Evolutionary conservation across 2,888 invertebrate species (phyloP).

Genomic region (Papilio demoleus): DNA sequence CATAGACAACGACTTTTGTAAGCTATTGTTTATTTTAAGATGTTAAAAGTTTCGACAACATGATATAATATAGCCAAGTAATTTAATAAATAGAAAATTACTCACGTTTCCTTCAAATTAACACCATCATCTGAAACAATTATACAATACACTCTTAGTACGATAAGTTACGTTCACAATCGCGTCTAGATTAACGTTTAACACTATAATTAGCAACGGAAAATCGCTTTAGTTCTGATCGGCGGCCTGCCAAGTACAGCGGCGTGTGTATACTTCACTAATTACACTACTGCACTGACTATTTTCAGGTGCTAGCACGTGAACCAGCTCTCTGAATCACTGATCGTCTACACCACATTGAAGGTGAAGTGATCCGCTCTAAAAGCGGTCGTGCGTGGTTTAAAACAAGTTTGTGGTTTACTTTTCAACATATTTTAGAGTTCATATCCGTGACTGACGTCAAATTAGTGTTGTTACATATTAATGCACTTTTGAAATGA

Average conservation of each 20-base stretch:
- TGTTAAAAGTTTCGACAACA: not conserved
- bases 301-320: constrained; percentile 71
- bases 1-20: too few species aligned
- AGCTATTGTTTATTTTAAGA: not conserved
- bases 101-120: constrained; percentile 18
- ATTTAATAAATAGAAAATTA: constrained; percentile 12
- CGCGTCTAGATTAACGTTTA: constrained; percentile 6
- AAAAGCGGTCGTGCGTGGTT: constrained; percentile 29
- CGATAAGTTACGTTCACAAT: constrained; percentile 2
- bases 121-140: constrained; percentile 23
- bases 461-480: not conserved
- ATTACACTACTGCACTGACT: constrained; percentile 69
- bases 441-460: constrained; percentile 15
- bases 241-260: constrained; percentile 56
- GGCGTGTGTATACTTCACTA: constrained; percentile 57
- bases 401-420: constrained; percentile 37
- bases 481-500: not conserved
- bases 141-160: constrained; percentile 10
- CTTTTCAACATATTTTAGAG: constrained; percentile 26
- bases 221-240: constrained; percentile 33
- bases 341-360: constrained; percentile 48
- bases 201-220: constrained; percentile 27
- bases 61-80: not conserved
- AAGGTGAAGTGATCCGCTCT: constrained; percentile 56
- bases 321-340: constrained; percentile 74